Conservation (phyloP, 2,888 invertebrate species). For the Apeira syringaria region DNA sequence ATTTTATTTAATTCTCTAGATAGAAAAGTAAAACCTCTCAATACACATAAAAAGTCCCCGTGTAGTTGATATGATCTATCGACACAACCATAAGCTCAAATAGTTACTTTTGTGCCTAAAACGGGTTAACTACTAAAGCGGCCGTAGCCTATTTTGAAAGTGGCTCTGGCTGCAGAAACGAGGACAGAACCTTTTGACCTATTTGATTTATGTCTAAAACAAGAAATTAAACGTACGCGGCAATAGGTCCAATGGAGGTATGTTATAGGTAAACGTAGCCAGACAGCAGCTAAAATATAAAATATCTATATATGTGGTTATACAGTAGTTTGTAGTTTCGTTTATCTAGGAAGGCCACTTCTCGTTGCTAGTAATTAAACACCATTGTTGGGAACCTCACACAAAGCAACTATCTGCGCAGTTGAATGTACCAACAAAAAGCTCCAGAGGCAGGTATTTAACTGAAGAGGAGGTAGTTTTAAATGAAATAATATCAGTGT, state of each 20-base stretch:
- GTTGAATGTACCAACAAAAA: too few relatives aligned
- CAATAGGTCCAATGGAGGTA: conserved; percentile 2
- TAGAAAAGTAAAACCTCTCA: too few relatives aligned
- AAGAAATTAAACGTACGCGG: conserved; percentile 21
- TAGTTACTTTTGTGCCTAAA: conserved; percentile 42
- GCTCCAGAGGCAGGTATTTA: too few relatives aligned
- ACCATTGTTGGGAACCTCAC: conserved; percentile 14
- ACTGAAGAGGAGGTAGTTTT: conserved; percentile 1
- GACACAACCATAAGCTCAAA: too few relatives aligned
- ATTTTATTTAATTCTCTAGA: too few relatives aligned
- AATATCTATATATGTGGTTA: too few relatives aligned
- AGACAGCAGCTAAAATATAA: conserved; percentile 11
- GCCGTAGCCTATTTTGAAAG: conserved; percentile 40
- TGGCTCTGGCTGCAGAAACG: conserved; percentile 29
- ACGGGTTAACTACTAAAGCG: conserved; percentile 41
- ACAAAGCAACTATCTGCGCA: neutral
- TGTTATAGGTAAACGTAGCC: too few relatives aligned
- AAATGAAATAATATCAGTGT: too few relatives aligned
- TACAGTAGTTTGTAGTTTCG: too few relatives aligned
- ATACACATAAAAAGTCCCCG: too few relatives aligned
- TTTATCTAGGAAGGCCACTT: conserved; percentile 15
- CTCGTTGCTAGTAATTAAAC: conserved; percentile 16
- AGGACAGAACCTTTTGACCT: conserved; percentile 29
- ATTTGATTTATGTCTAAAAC: conserved; percentile 33
- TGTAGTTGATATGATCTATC: too few relatives aligned